These are phyloP conservation scores for Neomicropteryx cornuta DNA, from an alignment of 1,140 invertebrate species.

Conservation along the genomic window DNA sequence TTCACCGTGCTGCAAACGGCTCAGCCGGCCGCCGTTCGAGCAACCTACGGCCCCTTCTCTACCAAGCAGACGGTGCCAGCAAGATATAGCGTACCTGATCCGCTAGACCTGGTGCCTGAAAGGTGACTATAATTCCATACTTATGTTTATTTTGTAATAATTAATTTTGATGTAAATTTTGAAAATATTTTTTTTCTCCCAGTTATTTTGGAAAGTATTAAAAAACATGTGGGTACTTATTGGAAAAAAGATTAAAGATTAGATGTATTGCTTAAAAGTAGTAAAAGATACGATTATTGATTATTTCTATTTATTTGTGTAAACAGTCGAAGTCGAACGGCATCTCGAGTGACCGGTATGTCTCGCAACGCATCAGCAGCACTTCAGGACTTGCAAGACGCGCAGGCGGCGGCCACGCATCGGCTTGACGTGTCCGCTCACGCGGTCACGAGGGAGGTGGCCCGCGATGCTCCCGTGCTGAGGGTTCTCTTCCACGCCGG, in stretches of 20 bases:
- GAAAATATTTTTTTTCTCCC: too few relatives aligned
- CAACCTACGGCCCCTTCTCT: slow-evolving; percentile 85
- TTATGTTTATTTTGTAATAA: too few relatives aligned
- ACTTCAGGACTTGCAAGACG: slow-evolving; percentile 24
- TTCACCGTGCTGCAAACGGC: slow-evolving; percentile 84
- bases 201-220: too few relatives aligned
- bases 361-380: slow-evolving; percentile 16
- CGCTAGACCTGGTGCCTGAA: slow-evolving; percentile 41
- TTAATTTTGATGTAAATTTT: too few relatives aligned
- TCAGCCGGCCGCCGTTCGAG: slow-evolving; percentile 73
- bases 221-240: too few relatives aligned
- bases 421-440: slow-evolving; percentile 83
- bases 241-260: too few relatives aligned
- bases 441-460: slow-evolving; percentile 71
- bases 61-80: slow-evolving; percentile 89
- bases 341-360: neutral
- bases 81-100: slow-evolving; percentile 73
- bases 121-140: too few relatives aligned
- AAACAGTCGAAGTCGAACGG: too few relatives aligned
- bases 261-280: too few relatives aligned
- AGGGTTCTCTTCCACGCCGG: slow-evolving; percentile 84
- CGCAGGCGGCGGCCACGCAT: slow-evolving; percentile 55
- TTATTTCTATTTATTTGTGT: too few relatives aligned
- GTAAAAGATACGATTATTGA: too few relatives aligned
- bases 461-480: slow-evolving; percentile 75